A percentile compares a stretch with the other conserved stretches of the same genome.
phyloP scores from a whole-genome alignment of 64 coral and sea anemone species.

The Stichodactyla mertensii region DNA sequence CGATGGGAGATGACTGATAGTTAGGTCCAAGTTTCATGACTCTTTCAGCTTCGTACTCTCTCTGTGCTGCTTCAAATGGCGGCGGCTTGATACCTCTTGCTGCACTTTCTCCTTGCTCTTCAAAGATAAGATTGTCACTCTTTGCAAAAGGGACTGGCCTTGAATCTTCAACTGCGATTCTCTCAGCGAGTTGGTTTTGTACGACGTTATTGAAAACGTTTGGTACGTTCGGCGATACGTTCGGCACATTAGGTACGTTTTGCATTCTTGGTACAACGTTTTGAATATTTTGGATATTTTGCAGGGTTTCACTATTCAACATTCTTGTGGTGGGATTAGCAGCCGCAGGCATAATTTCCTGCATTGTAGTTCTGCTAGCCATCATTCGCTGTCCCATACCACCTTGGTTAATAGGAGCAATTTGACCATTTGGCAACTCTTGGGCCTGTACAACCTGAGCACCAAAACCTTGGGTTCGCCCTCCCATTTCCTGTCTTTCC shows the following conservation, averaged over 20 bases:
- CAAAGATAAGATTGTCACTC: slow-evolving; percentile 30
- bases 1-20: not conserved
- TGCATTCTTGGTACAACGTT: not conserved
- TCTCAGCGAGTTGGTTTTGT: not conserved
- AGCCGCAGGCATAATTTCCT: not conserved
- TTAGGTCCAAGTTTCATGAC: slow-evolving; percentile 18
- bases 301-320: not conserved
- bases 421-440: slow-evolving; percentile 20
- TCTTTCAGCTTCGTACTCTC: not conserved
- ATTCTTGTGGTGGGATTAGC: slow-evolving; percentile 21
- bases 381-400: not conserved
- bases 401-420: slow-evolving; percentile 1
- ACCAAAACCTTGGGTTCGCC: not conserved
- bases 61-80: not conserved
- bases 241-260: not conserved
- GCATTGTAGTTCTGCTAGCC: slow-evolving; percentile 1
- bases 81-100: slow-evolving; percentile 41
- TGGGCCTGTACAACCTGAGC: slow-evolving; percentile 2
- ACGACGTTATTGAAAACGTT: not conserved
- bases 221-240: not conserved
- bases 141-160: not conserved
- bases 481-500: not conserved
- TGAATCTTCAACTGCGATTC: not conserved
- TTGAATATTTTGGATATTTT: not conserved
- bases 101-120: slow-evolving; percentile 39